Evolutionary conservation across 2,888 invertebrate species (phyloP).

Genomic region (Drosophila greeni): DNA sequence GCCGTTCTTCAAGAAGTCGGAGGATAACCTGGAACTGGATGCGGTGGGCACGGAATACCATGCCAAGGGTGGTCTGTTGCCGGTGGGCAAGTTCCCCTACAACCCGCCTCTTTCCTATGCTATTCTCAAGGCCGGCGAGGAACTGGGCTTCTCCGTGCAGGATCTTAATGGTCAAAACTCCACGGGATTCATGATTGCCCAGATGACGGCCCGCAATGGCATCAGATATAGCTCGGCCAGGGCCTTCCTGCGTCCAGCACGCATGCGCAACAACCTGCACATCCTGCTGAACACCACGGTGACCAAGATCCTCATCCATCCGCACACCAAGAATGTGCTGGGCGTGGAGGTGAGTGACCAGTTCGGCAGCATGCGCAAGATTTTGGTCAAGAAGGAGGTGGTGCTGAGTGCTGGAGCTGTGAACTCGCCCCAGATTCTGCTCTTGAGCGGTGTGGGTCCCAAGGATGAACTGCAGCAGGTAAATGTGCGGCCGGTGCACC

Average conservation of each 20-base stretch:
- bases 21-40: conserved; percentile 85
- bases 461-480: conserved; percentile 83
- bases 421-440: conserved; percentile 94
- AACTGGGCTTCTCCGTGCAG: conserved; percentile 86
- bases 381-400: conserved; percentile 89
- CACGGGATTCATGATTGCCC: conserved; percentile 92
- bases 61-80: conserved; percentile 86
- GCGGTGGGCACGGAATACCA: conserved; percentile 88
- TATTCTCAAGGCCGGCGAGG: conserved; percentile 87
- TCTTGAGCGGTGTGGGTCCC: conserved; percentile 93
- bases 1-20: conserved; percentile 92
- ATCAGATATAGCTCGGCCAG: conserved; percentile 89
- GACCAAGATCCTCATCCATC: conserved; percentile 86
- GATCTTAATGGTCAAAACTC: conserved; percentile 90
- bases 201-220: conserved; percentile 91
- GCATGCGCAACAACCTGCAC: conserved; percentile 87
- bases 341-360: conserved; percentile 84
- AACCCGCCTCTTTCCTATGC: conserved; percentile 90
- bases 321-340: conserved; percentile 85
- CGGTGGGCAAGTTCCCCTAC: conserved; percentile 90
- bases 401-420: conserved; percentile 90
- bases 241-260: conserved; percentile 89
- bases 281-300: conserved; percentile 91
- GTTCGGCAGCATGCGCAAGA: conserved; percentile 81
- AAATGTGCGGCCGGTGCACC: conserved; percentile 84